Evolutionary conservation across 2,113 vertebrate genomes (phyloP).

Genomic region (Dicaeum eximium): DNA sequence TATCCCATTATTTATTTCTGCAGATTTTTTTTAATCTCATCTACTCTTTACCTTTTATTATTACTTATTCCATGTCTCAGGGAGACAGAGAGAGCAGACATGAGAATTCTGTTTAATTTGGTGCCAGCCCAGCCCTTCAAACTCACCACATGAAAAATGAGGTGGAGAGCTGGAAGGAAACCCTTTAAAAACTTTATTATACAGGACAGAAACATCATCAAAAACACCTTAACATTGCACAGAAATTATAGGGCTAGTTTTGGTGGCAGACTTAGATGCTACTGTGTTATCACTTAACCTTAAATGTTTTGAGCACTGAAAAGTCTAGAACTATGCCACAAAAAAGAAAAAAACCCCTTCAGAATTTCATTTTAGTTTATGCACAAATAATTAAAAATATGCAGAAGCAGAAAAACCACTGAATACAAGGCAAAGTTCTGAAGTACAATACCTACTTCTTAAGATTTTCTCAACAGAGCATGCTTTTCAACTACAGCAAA

Average conservation of each 20-base stretch:
- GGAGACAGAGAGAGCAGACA: neutral
- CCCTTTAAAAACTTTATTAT: neutral
- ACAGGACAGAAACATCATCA: neutral
- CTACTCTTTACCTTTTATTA: neutral
- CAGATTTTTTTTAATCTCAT: neutral
- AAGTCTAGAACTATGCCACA: neutral
- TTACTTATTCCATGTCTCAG: neutral
- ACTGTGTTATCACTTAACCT: neutral
- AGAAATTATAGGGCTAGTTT: neutral
- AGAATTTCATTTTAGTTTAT: neutral
- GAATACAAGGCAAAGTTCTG: neutral
- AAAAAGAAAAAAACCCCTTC: neutral
- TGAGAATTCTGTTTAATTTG: neutral
- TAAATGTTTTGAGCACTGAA: neutral
- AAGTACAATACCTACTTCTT: neutral
- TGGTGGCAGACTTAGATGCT: neutral
- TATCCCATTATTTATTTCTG: neutral
- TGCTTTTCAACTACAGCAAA: neutral
- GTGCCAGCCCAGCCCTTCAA: neutral
- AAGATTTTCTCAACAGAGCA: neutral
- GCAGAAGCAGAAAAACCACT: neutral
- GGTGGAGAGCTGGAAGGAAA: neutral
- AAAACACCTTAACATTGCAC: neutral
- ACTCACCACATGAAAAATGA: neutral
- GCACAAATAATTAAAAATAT: neutral